Conservation (phyloP, 2,113 vertebrate species). For the Festucalex cinctus region DNA sequence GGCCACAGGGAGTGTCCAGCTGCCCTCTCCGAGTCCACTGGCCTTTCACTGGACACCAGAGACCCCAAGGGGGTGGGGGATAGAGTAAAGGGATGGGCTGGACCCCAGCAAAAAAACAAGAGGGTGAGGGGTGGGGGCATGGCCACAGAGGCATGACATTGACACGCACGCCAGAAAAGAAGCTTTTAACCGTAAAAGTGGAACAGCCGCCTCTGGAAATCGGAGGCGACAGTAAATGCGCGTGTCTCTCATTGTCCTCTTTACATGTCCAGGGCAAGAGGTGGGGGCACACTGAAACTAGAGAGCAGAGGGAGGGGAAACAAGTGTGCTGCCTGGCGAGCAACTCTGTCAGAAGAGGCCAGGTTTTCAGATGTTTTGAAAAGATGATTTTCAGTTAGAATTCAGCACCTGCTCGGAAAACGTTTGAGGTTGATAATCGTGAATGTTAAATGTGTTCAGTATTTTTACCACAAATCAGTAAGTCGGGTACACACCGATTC, state of each 20-base stretch:
- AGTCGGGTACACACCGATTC: too few relatives aligned
- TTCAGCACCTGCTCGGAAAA: neutral
- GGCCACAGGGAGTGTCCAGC: conserved; percentile 70
- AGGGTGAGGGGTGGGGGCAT: conserved; percentile 19
- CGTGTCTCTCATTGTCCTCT: conserved; percentile 60
- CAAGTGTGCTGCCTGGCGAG: neutral
- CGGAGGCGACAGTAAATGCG: conserved; percentile 61
- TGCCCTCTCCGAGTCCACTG: conserved; percentile 59
- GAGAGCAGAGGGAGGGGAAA: conserved; percentile 19
- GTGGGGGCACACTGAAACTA: conserved; percentile 25
- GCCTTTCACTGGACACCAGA: conserved; percentile 74
- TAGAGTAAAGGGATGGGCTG: conserved; percentile 48
- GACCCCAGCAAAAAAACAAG: conserved; percentile 26
- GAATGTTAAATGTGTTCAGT: neutral
- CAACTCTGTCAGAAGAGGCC: neutral
- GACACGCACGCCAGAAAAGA: conserved; percentile 63
- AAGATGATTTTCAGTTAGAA: neutral
- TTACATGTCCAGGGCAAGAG: conserved; percentile 39
- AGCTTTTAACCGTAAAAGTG: conserved; percentile 68
- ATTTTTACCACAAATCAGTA: too few relatives aligned
- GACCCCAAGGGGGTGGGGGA: conserved; percentile 43
- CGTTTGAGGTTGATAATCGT: neutral
- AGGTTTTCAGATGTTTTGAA: too few relatives aligned
- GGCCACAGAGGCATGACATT: conserved; percentile 64
- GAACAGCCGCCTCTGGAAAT: conserved; percentile 65